These are phyloP conservation scores for Larimichthys crocea DNA, from an alignment of 2,113 vertebrate genomes.

Conservation along the genomic window DNA sequence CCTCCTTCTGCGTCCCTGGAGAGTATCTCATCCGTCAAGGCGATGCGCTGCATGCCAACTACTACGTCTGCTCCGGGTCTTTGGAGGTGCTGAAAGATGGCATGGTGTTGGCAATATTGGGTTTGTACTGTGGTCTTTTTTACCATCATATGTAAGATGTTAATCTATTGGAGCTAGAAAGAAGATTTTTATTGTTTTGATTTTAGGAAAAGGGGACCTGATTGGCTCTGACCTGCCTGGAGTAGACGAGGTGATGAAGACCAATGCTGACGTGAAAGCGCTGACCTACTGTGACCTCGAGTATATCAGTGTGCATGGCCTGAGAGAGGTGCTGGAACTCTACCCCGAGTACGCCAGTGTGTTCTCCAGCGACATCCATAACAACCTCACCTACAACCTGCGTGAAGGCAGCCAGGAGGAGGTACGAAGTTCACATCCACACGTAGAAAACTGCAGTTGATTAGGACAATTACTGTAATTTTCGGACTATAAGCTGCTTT, in stretches of 20 bases:
- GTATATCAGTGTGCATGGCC: slow-evolving; percentile 89
- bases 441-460: neutral
- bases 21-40: slow-evolving; percentile 96
- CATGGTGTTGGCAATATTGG: slow-evolving; percentile 95
- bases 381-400: slow-evolving; percentile 97
- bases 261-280: slow-evolving; percentile 94
- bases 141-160: neutral
- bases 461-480: neutral
- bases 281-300: slow-evolving; percentile 97
- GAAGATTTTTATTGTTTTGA: neutral
- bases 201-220: slow-evolving; percentile 94
- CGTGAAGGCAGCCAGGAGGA: slow-evolving; percentile 91
- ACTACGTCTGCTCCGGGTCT: slow-evolving; percentile 96
- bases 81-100: slow-evolving; percentile 94
- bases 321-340: slow-evolving; percentile 92
- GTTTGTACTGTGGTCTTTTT: slow-evolving; percentile 80
- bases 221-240: slow-evolving; percentile 93
- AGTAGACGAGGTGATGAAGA: slow-evolving; percentile 91
- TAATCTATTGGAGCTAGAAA: neutral
- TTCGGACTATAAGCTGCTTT: too few relatives aligned
- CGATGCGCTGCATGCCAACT: slow-evolving; percentile 93
- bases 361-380: slow-evolving; percentile 90
- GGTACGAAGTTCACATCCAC: slow-evolving; percentile 78
- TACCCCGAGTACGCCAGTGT: slow-evolving; percentile 93
- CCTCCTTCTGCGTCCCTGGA: slow-evolving; percentile 94